phyloP scores from a whole-genome alignment of 2,113 vertebrate species.

The Peromyscus californicus region DNA sequence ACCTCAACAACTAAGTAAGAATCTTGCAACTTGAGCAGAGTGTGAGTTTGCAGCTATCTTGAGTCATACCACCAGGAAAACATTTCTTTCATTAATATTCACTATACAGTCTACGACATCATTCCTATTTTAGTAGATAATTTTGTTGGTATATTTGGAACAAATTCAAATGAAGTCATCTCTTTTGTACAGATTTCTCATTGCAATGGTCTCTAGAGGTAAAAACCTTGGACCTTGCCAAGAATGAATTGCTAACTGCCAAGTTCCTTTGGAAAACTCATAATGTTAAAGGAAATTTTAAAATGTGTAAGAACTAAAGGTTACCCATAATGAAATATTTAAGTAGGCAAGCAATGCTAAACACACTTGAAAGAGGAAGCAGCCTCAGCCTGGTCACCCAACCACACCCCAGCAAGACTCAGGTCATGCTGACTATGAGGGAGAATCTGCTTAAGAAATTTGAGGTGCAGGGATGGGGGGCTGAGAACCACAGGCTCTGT shows the following conservation, averaged over 20 bases:
- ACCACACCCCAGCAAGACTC: fast-evolving
- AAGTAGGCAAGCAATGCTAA: background rate
- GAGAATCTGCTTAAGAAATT: background rate
- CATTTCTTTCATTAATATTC: background rate
- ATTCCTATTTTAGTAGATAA: background rate
- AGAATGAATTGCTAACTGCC: background rate
- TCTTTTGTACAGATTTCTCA: background rate
- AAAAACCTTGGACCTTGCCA: background rate
- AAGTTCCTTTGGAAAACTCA: background rate
- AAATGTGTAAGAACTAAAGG: background rate
- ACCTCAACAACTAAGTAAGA: background rate
- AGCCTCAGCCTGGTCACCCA: background rate
- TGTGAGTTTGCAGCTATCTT: background rate
- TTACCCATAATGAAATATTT: background rate
- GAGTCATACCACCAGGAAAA: background rate
- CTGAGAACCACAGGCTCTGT: background rate
- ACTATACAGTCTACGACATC: background rate
- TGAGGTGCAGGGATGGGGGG: no score
- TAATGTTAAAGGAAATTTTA: background rate
- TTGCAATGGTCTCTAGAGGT: background rate
- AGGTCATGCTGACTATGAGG: no score
- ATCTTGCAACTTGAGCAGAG: background rate
- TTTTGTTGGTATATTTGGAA: background rate
- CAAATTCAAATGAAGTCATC: background rate
- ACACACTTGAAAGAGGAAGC: background rate